These are phyloP conservation scores for Dipodomys stephensi DNA, from an alignment of 2,113 vertebrate genomes.

Conservation along the genomic window DNA sequence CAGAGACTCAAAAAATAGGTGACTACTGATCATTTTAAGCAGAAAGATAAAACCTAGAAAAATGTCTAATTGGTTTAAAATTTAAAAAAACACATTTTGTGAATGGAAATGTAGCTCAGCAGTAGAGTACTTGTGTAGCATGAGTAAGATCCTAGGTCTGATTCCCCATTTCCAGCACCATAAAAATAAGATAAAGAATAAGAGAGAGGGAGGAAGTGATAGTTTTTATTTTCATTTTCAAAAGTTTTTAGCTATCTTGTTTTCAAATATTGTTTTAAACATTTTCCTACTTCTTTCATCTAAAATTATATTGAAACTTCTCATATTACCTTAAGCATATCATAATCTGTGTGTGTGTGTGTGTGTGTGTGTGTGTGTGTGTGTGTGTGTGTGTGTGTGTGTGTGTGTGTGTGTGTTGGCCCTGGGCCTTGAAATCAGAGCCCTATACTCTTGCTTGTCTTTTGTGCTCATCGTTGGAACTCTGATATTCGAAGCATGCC, in stretches of 20 bases:
- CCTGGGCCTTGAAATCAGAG: too few relatives aligned
- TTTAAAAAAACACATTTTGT: neutral
- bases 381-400: too few relatives aligned
- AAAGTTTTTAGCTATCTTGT: neutral
- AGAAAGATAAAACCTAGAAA: neutral
- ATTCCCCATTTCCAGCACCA: too few relatives aligned
- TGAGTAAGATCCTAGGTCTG: too few relatives aligned
- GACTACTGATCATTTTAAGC: neutral
- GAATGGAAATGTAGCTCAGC: neutral
- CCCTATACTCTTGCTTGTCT: too few relatives aligned
- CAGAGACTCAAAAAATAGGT: neutral
- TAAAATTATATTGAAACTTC: neutral
- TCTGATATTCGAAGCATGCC: too few relatives aligned
- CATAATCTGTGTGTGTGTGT: neutral
- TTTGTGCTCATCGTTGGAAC: too few relatives aligned
- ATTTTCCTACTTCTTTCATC: neutral
- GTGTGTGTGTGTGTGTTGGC: too few relatives aligned
- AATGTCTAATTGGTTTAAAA: neutral
- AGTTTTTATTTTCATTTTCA: neutral
- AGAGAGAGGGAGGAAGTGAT: too few relatives aligned
- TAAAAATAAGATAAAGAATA: too few relatives aligned
- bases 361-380: too few relatives aligned
- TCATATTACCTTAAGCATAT: neutral
- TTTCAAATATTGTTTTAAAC: neutral
- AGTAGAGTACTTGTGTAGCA: too few relatives aligned